A percentile compares a stretch with the other conserved stretches of the same genome.
These are phyloP conservation scores for Siniperca chuatsi DNA, from an alignment of 2,113 vertebrate genomes.

Conservation along the genomic window DNA sequence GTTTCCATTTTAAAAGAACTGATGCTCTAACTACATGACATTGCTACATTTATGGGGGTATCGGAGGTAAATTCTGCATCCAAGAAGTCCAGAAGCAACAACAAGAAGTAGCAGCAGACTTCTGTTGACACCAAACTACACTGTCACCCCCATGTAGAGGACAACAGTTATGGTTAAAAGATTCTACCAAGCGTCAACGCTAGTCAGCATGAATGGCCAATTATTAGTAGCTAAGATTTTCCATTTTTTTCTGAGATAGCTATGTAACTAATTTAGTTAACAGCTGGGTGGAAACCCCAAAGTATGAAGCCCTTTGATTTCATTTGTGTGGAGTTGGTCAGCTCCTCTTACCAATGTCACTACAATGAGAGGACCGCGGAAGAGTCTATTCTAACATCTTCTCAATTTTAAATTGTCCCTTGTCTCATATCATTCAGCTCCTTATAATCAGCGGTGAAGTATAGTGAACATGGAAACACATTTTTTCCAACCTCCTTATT, in stretches of 20 bases:
- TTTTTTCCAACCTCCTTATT: background rate
- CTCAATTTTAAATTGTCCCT: background rate
- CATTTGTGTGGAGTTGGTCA: constrained; percentile 3
- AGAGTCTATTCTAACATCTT: constrained; percentile 6
- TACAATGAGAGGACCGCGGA: background rate
- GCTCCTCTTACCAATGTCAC: constrained; percentile 20
- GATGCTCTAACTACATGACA: background rate
- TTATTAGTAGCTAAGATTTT: background rate
- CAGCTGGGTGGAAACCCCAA: constrained; percentile 16
- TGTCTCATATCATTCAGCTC: background rate
- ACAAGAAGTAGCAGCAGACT: background rate
- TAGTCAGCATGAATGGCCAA: background rate
- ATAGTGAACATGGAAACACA: background rate
- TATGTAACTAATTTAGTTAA: background rate
- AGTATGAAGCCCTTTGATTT: background rate
- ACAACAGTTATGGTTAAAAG: background rate
- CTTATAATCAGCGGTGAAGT: constrained; percentile 17
- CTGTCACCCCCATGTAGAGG: background rate
- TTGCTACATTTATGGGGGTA: background rate
- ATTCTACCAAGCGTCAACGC: background rate
- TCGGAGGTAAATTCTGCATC: constrained; percentile 1
- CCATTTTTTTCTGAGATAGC: background rate
- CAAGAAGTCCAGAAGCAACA: constrained; percentile 19
- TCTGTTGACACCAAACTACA: constrained; percentile 1
- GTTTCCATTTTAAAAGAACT: background rate